These are phyloP conservation scores for Cataglyphis hispanica DNA, from an alignment of 1,140 invertebrate species.

Conservation along the genomic window DNA sequence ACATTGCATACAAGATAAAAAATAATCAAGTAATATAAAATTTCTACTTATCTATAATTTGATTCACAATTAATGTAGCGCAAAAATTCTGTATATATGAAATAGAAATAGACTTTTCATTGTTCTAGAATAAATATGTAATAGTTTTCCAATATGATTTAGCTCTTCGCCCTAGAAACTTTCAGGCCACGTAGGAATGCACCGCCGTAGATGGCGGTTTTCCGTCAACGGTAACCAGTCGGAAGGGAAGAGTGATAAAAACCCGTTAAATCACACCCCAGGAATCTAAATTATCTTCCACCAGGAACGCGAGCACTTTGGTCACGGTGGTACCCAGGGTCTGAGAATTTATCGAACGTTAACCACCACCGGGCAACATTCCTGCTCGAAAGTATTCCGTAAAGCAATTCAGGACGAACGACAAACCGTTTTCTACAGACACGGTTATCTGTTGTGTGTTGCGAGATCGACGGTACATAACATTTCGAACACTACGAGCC, in stretches of 20 bases:
- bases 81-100: not conserved
- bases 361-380: slow-evolving; percentile 77
- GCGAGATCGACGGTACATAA: slow-evolving; percentile 37
- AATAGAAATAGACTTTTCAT: not conserved
- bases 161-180: not conserved
- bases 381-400: slow-evolving; percentile 77
- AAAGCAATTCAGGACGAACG: slow-evolving; percentile 67
- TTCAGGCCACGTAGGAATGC: slow-evolving; percentile 38
- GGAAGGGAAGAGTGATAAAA: slow-evolving; percentile 72
- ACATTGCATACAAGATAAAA: not conserved
- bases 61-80: not conserved
- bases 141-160: not conserved
- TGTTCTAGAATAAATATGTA: not conserved
- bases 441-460: slow-evolving; percentile 30
- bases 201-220: slow-evolving; percentile 4
- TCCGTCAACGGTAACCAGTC: slow-evolving; percentile 62
- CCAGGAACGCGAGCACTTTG: slow-evolving; percentile 78
- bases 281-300: slow-evolving; percentile 82
- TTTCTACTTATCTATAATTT: not conserved
- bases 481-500: not conserved
- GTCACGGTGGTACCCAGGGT: slow-evolving; percentile 69
- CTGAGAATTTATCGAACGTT: slow-evolving; percentile 81
- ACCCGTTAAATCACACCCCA: slow-evolving; percentile 79
- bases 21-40: not conserved
- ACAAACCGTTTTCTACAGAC: slow-evolving; percentile 44